phyloP scores from a whole-genome alignment of 2,797 vertebrate genomes.

The Chloroceryle amazona region DNA sequence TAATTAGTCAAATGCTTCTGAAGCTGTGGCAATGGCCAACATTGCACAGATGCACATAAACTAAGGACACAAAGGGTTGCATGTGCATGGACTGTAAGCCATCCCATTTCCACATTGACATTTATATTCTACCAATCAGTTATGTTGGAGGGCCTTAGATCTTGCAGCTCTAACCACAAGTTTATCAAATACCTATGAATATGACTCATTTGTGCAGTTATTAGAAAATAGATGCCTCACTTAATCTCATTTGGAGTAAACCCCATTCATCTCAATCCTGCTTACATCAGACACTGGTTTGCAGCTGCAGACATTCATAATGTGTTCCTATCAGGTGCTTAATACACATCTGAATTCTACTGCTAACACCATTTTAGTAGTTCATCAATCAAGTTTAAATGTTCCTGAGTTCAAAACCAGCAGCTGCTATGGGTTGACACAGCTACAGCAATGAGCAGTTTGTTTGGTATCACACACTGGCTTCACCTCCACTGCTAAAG shows the following conservation, averaged over 20 bases:
- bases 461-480: not conserved
- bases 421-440: slow-evolving; percentile 22
- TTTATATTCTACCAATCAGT: not conserved
- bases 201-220: not conserved
- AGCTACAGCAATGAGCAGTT: not conserved
- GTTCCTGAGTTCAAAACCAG: not conserved
- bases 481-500: not conserved
- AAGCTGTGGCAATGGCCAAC: not conserved
- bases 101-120: not conserved
- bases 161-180: not conserved
- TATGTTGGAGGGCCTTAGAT: not conserved
- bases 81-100: not conserved
- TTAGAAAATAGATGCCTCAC: not conserved
- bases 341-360: not conserved
- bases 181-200: not conserved
- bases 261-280: not conserved
- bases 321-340: slow-evolving; percentile 21
- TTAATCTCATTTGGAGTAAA: not conserved
- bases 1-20: not conserved
- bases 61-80: not conserved
- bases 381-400: slow-evolving; percentile 43
- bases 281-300: not conserved
- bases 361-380: slow-evolving; percentile 23
- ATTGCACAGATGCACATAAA: not conserved
- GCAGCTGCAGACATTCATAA: not conserved